Percentiles rank a stretch among this genome's conserved stretches.
phyloP scores from a whole-genome alignment of 2,113 vertebrate species.

The Crocuta crocuta region DNA sequence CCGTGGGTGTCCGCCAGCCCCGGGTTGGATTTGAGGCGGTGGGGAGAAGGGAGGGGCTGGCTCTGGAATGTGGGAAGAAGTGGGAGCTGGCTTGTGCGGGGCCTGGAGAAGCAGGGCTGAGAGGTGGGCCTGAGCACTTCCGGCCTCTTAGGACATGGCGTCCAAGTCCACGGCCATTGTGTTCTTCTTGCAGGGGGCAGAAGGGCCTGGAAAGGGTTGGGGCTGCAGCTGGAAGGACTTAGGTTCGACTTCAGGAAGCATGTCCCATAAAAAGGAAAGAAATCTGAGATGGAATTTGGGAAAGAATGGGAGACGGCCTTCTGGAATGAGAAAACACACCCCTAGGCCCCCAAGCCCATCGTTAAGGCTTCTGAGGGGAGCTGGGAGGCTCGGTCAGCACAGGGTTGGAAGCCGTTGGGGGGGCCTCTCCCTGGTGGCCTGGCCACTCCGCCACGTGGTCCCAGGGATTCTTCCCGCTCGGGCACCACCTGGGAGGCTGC shows the following conservation, averaged over 20 bases:
- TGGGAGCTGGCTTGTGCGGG: neutral
- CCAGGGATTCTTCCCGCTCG: neutral
- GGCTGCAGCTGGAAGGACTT: neutral
- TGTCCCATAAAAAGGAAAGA: neutral
- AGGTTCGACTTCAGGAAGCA: neutral
- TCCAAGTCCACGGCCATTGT: neutral
- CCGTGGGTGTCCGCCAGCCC: slow-evolving; percentile 66
- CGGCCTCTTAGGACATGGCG: neutral
- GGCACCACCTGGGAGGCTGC: neutral
- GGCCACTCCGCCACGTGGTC: accelerated
- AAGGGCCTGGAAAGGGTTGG: neutral
- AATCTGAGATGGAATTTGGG: neutral
- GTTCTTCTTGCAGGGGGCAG: neutral
- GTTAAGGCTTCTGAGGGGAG: neutral
- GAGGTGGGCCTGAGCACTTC: neutral
- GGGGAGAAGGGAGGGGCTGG: slow-evolving; percentile 38
- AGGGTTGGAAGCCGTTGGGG: neutral
- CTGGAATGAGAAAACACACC: neutral
- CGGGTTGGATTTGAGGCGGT: slow-evolving; percentile 71
- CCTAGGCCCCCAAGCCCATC: neutral
- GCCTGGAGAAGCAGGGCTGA: neutral
- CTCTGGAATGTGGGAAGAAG: slow-evolving; percentile 68
- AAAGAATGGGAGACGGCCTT: neutral
- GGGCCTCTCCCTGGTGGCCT: neutral
- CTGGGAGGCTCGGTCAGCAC: neutral